A percentile compares a stretch with the other conserved stretches of the same genome.
Conservation (phyloP, 2,113 vertebrate genomes). For the Centrocercus urophasianus region DNA sequence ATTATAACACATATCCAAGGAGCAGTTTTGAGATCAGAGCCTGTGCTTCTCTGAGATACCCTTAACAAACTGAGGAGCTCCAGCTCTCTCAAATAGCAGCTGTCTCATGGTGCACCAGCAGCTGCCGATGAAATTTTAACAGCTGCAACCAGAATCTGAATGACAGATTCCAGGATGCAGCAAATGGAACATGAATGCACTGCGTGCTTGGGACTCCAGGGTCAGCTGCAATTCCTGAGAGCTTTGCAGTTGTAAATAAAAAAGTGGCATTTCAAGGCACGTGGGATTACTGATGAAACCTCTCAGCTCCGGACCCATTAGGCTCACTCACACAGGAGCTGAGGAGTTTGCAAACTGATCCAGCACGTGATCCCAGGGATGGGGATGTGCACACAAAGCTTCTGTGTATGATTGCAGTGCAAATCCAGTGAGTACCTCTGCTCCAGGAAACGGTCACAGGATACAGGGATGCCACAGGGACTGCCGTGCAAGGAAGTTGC, state of each 20-base stretch:
- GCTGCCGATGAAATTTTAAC: neutral
- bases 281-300: neutral
- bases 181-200: accelerated
- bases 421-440: neutral
- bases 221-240: neutral
- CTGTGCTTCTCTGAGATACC: neutral
- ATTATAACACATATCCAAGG: neutral
- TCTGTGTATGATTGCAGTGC: accelerated
- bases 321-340: neutral
- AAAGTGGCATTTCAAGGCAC: neutral
- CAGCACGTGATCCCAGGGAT: accelerated
- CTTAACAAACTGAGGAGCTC: neutral
- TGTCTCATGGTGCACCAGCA: neutral
- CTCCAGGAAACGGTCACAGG: neutral
- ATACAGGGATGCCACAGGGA: accelerated
- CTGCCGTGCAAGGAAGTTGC: neutral
- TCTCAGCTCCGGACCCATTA: neutral
- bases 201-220: accelerated
- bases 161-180: neutral
- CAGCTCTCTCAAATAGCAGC: neutral
- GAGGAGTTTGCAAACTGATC: neutral
- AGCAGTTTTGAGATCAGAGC: neutral
- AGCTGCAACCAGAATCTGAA: neutral
- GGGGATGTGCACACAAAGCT: neutral
- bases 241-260: neutral